Conservation (phyloP, 2,113 vertebrate species). For the Cyprinodon tularosa region DNA sequence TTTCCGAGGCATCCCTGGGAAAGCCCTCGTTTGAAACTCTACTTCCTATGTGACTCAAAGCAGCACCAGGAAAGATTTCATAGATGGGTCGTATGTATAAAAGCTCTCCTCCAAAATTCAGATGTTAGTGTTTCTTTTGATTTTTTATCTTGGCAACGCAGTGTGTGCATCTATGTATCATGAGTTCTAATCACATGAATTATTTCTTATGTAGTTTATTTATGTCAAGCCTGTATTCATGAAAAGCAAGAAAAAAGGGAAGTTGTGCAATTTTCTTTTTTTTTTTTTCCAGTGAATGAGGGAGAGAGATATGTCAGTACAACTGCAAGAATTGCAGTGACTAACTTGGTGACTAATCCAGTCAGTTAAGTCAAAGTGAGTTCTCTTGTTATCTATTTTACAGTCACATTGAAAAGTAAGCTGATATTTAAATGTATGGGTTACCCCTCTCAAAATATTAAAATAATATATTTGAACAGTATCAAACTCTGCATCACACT, state of each 20-base stretch:
- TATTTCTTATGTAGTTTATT: background rate
- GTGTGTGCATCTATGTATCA: too few relatives aligned
- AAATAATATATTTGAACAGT: too few relatives aligned
- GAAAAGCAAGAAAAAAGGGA: background rate
- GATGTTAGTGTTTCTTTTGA: background rate
- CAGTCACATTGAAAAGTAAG: background rate
- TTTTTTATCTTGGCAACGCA: too few relatives aligned
- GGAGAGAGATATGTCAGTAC: conserved; percentile 21
- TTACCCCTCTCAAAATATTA: background rate
- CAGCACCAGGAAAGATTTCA: background rate
- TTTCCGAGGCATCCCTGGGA: background rate
- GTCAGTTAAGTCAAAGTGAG: too few relatives aligned
- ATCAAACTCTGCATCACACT: too few relatives aligned
- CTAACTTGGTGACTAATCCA: background rate
- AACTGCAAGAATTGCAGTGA: background rate
- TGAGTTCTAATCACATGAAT: background rate
- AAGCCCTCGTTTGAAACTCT: background rate
- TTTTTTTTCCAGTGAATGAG: background rate
- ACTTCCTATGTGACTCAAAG: background rate
- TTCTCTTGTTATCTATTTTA: background rate
- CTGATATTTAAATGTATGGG: background rate
- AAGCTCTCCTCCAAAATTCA: background rate
- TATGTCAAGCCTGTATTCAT: background rate
- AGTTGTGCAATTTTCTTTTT: background rate
- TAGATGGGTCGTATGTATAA: background rate